Conservation (phyloP, 2,888 invertebrate genomes). For the Chymomyza fuscimana region DNA sequence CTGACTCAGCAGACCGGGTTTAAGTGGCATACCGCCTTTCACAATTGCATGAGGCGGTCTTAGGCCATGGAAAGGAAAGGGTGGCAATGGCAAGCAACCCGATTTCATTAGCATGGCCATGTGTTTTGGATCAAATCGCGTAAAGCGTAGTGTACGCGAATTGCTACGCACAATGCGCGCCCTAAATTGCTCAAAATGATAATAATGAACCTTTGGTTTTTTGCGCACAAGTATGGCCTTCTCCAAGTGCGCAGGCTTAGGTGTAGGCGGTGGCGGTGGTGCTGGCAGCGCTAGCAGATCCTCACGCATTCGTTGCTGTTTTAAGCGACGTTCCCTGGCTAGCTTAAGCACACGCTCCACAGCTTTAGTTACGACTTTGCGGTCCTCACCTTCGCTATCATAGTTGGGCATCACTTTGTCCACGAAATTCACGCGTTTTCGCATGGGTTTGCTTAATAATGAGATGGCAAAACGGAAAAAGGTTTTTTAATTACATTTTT, state of each 20-base stretch:
- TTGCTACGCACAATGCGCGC: conserved; percentile 74
- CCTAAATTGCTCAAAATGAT: conserved; percentile 75
- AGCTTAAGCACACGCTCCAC: conserved; percentile 63
- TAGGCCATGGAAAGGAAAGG: conserved; percentile 35
- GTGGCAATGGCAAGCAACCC: conserved; percentile 46
- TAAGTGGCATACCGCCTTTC: conserved; percentile 41
- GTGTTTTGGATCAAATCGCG: conserved; percentile 72
- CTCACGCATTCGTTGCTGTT: conserved; percentile 36
- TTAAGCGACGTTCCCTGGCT: conserved; percentile 56
- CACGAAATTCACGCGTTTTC: conserved; percentile 76
- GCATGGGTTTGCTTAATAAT: conserved; percentile 58
- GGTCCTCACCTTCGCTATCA: conserved; percentile 77
- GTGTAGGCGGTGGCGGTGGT: conserved; percentile 70
- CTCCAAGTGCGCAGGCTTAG: conserved; percentile 63
- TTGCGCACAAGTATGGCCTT: conserved; percentile 72
- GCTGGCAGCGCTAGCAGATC: conserved; percentile 46
- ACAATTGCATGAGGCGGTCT: conserved; percentile 62
- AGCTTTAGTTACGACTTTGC: conserved; percentile 58
- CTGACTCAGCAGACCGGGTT: conserved; percentile 47
- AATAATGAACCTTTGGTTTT: conserved; percentile 73
- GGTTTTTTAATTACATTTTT: too few relatives aligned
- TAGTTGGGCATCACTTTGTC: conserved; percentile 75
- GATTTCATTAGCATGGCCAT: conserved; percentile 56
- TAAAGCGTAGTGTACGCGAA: conserved; percentile 66
- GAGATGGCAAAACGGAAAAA: too few relatives aligned